A percentile compares a stretch with the other conserved stretches of the same genome.
These are phyloP conservation scores for Nematopogon swammerdamellus DNA, from an alignment of 2,888 invertebrate species.

Conservation along the genomic window DNA sequence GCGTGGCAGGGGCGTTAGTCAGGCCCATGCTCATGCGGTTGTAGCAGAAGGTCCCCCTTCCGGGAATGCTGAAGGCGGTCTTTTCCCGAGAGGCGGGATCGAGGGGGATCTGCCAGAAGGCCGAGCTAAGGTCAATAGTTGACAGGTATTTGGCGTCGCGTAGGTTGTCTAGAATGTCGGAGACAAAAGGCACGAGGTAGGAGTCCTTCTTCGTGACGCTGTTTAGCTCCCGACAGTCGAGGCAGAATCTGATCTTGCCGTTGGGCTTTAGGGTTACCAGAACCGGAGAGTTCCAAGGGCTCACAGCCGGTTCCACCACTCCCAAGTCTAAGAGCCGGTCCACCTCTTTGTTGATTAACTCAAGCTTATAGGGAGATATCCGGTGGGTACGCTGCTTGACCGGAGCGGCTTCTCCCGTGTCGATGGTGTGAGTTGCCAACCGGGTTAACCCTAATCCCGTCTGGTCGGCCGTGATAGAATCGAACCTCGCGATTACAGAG, in stretches of 20 bases:
- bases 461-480: not conserved
- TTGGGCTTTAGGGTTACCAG: not conserved
- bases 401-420: not conserved
- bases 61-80: slow-evolving; percentile 11
- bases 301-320: too few relatives aligned
- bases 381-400: too few relatives aligned
- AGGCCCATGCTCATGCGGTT: slow-evolving; percentile 11
- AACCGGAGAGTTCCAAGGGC: too few relatives aligned
- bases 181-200: slow-evolving; percentile 12
- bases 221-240: not conserved
- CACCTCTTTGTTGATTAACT: too few relatives aligned
- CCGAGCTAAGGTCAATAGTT: slow-evolving; percentile 13
- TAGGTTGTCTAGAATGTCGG: slow-evolving; percentile 16
- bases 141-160: slow-evolving; percentile 13
- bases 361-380: too few relatives aligned
- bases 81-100: slow-evolving; percentile 1
- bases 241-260: not conserved
- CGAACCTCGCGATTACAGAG: not conserved
- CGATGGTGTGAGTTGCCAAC: not conserved
- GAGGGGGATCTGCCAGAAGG: slow-evolving; percentile 7
- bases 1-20: slow-evolving; percentile 14
- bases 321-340: too few relatives aligned
- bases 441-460: not conserved
- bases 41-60: slow-evolving; percentile 11
- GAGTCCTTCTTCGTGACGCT: slow-evolving; percentile 6